phyloP scores from a whole-genome alignment of 2,888 invertebrate genomes.

The Loripinus fragilis region DNA sequence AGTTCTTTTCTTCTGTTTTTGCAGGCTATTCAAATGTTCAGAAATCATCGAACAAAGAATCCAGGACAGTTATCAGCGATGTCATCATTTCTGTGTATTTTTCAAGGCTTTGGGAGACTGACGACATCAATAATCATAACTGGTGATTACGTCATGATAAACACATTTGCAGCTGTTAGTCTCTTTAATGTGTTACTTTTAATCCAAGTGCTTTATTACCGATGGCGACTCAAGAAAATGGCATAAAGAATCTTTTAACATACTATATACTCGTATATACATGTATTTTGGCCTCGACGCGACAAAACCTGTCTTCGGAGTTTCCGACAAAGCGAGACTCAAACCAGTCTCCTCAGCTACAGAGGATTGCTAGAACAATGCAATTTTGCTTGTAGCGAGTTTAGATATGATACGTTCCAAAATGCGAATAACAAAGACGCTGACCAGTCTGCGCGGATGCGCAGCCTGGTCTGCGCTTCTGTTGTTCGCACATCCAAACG shows the following conservation, averaged over 20 bases:
- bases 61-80: slow-evolving; percentile 64
- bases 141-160: slow-evolving; percentile 62
- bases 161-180: slow-evolving; percentile 56
- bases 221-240: slow-evolving; percentile 52
- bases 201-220: slow-evolving; percentile 62
- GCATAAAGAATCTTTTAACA: slow-evolving; percentile 11
- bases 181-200: slow-evolving; percentile 60
- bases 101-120: slow-evolving; percentile 66
- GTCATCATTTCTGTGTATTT: slow-evolving; percentile 64
- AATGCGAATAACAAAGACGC: too few relatives aligned
- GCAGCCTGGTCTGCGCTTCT: too few relatives aligned
- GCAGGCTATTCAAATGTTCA: slow-evolving; percentile 65
- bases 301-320: too few relatives aligned
- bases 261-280: too few relatives aligned
- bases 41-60: slow-evolving; percentile 59
- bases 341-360: too few relatives aligned
- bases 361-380: too few relatives aligned
- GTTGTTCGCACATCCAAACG: too few relatives aligned
- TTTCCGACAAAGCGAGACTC: too few relatives aligned
- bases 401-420: too few relatives aligned
- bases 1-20: slow-evolving; percentile 17
- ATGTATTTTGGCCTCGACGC: too few relatives aligned
- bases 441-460: too few relatives aligned
- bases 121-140: slow-evolving; percentile 63
- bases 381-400: too few relatives aligned